phyloP scores from a whole-genome alignment of 1,140 invertebrate genomes.

The Sitodiplosis mosellana region DNA sequence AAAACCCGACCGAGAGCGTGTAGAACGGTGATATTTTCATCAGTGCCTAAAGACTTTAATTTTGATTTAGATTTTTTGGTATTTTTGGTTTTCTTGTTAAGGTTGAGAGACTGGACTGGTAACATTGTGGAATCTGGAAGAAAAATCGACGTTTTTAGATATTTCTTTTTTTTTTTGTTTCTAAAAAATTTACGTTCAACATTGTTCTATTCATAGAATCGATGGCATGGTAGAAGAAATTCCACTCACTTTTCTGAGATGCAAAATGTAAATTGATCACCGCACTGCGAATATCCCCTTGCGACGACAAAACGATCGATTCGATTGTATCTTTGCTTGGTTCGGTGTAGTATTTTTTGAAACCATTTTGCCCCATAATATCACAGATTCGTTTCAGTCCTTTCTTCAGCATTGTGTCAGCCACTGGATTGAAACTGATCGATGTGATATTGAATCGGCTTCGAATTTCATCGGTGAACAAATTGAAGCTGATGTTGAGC shows the following conservation, averaged over 20 bases:
- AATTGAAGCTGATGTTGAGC: slow-evolving; percentile 34
- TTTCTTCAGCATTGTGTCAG: slow-evolving; percentile 40
- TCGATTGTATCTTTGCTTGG: slow-evolving; percentile 37
- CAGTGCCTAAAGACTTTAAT: slow-evolving; percentile 34
- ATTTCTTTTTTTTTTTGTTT: no score
- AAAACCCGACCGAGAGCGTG: slow-evolving; percentile 56
- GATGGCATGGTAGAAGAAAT: no score
- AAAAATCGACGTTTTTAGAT: no score
- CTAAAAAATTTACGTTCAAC: no score
- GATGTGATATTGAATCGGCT: slow-evolving; percentile 37
- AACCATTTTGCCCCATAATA: slow-evolving; percentile 30
- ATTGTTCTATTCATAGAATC: slow-evolving; percentile 12
- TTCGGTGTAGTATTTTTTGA: slow-evolving; percentile 28
- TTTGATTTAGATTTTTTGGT: not conserved
- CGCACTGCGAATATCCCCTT: slow-evolving; percentile 49
- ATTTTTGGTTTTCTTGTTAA: not conserved
- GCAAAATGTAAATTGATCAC: slow-evolving; percentile 52
- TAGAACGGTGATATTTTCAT: slow-evolving; percentile 46
- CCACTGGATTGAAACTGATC: slow-evolving; percentile 47
- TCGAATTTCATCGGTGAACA: slow-evolving; percentile 40
- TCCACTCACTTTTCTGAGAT: slow-evolving; percentile 37
- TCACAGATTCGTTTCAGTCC: slow-evolving; percentile 39
- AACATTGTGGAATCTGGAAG: no score
- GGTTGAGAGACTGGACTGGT: no score
- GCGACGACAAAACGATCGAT: slow-evolving; percentile 42